phyloP scores from a whole-genome alignment of 2,797 vertebrate species.

The Galago senegalensis region DNA sequence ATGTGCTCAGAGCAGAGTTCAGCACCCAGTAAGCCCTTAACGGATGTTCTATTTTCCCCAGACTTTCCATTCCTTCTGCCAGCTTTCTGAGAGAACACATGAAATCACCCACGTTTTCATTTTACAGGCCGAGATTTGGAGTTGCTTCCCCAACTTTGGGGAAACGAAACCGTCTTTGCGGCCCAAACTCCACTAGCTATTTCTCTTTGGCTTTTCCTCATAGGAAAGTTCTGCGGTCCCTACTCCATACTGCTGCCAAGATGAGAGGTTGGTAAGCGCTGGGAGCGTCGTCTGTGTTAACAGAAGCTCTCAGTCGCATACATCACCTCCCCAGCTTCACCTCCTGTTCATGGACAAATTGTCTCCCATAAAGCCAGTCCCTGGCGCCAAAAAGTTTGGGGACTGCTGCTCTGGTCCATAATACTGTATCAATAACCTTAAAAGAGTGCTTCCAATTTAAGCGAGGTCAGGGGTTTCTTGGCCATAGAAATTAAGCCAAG shows the following conservation, averaged over 20 bases:
- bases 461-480: background rate
- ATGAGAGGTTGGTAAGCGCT: no score
- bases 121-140: background rate
- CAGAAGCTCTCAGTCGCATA: no score
- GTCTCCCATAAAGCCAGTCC: no score
- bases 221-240: background rate
- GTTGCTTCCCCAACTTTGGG: background rate
- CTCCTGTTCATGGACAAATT: no score
- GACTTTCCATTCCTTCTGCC: background rate
- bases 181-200: rapidly evolving
- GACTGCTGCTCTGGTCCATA: no score
- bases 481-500: background rate
- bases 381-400: no score
- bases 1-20: background rate
- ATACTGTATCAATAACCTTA: background rate
- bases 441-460: background rate
- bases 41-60: background rate
- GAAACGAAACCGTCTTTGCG: background rate
- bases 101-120: background rate
- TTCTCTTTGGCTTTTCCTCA: background rate
- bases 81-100: background rate
- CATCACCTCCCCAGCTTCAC: no score
- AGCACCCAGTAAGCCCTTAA: background rate
- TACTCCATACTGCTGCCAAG: no score
- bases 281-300: no score